A percentile compares a stretch with the other conserved stretches of the same genome.
Conservation (phyloP, 1,140 invertebrate species). For the Drosophila orena region DNA sequence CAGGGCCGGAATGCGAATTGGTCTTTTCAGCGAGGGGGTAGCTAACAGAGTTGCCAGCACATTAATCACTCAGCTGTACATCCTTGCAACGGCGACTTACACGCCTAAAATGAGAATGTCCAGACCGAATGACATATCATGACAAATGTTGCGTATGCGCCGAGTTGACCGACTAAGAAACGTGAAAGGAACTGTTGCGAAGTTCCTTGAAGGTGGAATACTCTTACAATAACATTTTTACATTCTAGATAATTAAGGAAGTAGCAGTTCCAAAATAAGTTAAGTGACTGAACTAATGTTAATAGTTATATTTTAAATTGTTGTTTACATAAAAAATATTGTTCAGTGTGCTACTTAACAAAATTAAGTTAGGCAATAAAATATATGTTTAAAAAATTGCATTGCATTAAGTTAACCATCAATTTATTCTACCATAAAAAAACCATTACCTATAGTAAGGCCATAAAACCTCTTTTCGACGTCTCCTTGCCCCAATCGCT, state of each 20-base stretch:
- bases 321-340: no score
- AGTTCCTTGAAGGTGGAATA: constrained; percentile 8
- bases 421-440: constrained; percentile 6
- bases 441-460: background rate
- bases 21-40: background rate
- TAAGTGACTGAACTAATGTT: no score
- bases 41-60: constrained; percentile 5
- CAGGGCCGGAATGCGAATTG: constrained; percentile 31
- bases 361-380: background rate
- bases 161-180: constrained; percentile 36
- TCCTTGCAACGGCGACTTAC: constrained; percentile 51
- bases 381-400: background rate
- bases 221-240: constrained; percentile 1
- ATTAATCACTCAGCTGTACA: constrained; percentile 64
- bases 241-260: background rate
- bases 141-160: constrained; percentile 75
- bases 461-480: constrained; percentile 5
- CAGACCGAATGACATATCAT: constrained; percentile 31
- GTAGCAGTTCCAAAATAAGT: no score
- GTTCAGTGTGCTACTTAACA: no score
- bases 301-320: no score
- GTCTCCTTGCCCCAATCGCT: constrained; percentile 8
- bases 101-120: constrained; percentile 16
- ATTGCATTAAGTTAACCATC: background rate
- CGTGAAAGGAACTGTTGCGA: constrained; percentile 21